phyloP scores from a whole-genome alignment of 2,113 vertebrate genomes.

The Pedionomus torquatus region DNA sequence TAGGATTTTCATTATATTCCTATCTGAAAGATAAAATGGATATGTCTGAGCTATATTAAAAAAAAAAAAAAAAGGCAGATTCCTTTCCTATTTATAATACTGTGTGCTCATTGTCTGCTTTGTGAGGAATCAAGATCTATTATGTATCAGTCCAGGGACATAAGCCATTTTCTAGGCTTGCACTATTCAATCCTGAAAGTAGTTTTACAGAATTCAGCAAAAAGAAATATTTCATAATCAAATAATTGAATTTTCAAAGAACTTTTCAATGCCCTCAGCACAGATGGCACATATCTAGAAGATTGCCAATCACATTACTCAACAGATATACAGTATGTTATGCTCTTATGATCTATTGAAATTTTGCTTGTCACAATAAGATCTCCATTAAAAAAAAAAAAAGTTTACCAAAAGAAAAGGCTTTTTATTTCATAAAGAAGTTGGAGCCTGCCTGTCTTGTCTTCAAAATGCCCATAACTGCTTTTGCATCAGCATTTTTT shows the following conservation, averaged over 20 bases:
- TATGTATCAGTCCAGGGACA: constrained; percentile 60
- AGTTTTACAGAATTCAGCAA: constrained; percentile 48
- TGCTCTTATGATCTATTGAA: not conserved
- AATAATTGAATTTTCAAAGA: constrained; percentile 43
- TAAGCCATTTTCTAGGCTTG: constrained; percentile 11
- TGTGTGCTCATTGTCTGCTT: constrained; percentile 52
- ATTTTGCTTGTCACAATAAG: not conserved
- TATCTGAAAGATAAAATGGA: constrained; percentile 24
- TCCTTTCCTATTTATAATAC: constrained; percentile 36
- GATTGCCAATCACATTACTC: not conserved
- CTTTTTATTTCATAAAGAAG: not conserved
- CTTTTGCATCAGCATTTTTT: not conserved
- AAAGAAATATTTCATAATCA: constrained; percentile 37
- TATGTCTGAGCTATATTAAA: not conserved
- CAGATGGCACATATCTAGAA: not conserved
- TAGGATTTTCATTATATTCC: not conserved
- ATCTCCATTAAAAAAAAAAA: not conserved
- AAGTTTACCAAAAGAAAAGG: not conserved
- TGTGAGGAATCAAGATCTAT: constrained; percentile 51
- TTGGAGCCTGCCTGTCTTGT: not conserved
- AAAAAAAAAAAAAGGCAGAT: not conserved
- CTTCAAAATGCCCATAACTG: not conserved
- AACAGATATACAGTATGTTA: not conserved
- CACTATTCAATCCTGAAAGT: constrained; percentile 45
- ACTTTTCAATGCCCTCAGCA: not conserved